Evolutionary conservation across 2,888 invertebrate species (phyloP).

Genomic region (Phortica okadai): DNA sequence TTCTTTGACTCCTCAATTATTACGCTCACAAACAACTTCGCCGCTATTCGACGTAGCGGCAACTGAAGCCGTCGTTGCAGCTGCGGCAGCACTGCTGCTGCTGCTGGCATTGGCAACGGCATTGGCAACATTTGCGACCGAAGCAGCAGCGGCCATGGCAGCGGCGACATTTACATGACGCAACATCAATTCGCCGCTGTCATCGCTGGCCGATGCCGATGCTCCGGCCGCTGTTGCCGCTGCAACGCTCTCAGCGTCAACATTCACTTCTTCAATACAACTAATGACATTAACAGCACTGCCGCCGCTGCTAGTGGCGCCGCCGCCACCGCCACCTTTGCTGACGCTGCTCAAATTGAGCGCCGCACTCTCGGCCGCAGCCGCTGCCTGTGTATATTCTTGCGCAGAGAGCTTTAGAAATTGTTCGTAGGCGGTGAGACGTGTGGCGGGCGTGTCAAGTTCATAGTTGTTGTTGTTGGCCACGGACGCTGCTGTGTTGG

Average conservation of each 20-base stretch:
- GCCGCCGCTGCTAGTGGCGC: not conserved
- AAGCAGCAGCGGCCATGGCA: slow-evolving; percentile 42
- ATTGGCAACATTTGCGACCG: slow-evolving; percentile 31
- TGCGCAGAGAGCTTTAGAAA: slow-evolving; percentile 68
- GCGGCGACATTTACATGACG: slow-evolving; percentile 51
- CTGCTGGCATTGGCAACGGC: slow-evolving; percentile 36
- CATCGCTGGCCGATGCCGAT: slow-evolving; percentile 14
- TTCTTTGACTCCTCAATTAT: slow-evolving; percentile 14
- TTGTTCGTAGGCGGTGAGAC: slow-evolving; percentile 66
- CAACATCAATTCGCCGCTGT: slow-evolving; percentile 47
- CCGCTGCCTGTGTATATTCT: slow-evolving; percentile 55
- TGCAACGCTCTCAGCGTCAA: slow-evolving; percentile 53
- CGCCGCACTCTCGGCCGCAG: slow-evolving; percentile 57
- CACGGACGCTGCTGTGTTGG: slow-evolving; percentile 26
- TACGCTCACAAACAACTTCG: slow-evolving; percentile 52
- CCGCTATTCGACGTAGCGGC: slow-evolving; percentile 47
- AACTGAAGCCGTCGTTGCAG: slow-evolving; percentile 8
- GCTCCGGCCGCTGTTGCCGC: slow-evolving; percentile 38
- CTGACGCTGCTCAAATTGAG: slow-evolving; percentile 59
- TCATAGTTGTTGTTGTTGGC: slow-evolving; percentile 29
- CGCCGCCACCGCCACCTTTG: slow-evolving; percentile 11
- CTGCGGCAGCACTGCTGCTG: not conserved
- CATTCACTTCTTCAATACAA: slow-evolving; percentile 35
- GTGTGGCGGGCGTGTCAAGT: slow-evolving; percentile 40
- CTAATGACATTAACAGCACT: not conserved